Evolutionary conservation across 1,140 invertebrate species (phyloP).

Genomic region (Leptopilina clavipes): DNA sequence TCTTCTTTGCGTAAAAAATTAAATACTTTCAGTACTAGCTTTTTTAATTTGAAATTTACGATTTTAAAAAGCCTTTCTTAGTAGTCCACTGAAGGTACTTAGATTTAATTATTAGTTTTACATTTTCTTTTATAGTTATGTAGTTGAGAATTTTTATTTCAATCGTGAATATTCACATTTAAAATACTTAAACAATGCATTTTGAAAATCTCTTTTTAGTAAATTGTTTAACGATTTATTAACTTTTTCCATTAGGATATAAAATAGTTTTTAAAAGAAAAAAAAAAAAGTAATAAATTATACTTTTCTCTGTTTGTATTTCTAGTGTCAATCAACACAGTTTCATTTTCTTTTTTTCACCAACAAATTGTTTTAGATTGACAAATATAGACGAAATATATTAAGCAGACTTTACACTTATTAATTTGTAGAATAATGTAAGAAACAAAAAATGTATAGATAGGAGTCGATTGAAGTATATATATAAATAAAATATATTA

Average conservation of each 20-base stretch:
- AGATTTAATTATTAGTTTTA: slow-evolving; percentile 9
- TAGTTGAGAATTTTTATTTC: neutral
- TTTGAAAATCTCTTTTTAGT: neutral
- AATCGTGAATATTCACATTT: neutral
- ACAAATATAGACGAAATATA: neutral
- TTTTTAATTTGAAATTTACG: neutral
- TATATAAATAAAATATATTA: slow-evolving; percentile 31
- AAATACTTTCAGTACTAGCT: slow-evolving; percentile 3
- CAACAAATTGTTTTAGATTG: neutral
- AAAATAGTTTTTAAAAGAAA: slow-evolving; percentile 7
- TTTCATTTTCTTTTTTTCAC: neutral
- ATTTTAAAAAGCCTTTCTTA: neutral
- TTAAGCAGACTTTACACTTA: neutral
- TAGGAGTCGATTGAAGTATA: slow-evolving; percentile 13
- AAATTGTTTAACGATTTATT: slow-evolving; percentile 3
- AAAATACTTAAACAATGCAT: neutral
- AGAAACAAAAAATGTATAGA: slow-evolving; percentile 17
- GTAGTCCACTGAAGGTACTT: neutral
- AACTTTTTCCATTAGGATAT: neutral
- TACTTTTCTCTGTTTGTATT: neutral
- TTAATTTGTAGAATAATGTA: slow-evolving; percentile 27
- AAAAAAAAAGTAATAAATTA: neutral
- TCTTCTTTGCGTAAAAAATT: neutral
- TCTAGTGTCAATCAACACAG: neutral
- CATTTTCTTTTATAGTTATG: neutral